These are phyloP conservation scores for Gymnopithys bicolor DNA, from an alignment of 2,797 vertebrate species.

Conservation along the genomic window DNA sequence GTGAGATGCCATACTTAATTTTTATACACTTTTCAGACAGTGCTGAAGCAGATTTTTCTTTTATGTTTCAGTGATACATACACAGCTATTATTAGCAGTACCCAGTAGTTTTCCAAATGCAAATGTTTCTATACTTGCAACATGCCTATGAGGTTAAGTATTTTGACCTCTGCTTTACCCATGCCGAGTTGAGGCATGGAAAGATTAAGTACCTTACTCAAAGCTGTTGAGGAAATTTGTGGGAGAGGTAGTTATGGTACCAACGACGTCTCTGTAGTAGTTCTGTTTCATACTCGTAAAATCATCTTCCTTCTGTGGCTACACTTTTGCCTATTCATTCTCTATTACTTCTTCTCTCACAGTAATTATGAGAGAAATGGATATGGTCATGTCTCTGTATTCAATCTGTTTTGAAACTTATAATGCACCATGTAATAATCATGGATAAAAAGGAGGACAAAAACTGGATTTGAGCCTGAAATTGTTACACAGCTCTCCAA, in stretches of 20 bases:
- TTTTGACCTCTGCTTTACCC: slow-evolving; percentile 51
- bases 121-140: slow-evolving; percentile 43
- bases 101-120: slow-evolving; percentile 8
- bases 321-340: slow-evolving; percentile 16
- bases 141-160: slow-evolving; percentile 51
- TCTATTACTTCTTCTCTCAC: slow-evolving; percentile 6
- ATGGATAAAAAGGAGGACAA: slow-evolving; percentile 12
- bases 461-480: slow-evolving; percentile 33
- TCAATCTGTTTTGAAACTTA: slow-evolving; percentile 23
- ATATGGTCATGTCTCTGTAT: slow-evolving; percentile 18
- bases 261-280: not conserved
- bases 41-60: not conserved
- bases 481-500: slow-evolving; percentile 16
- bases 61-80: not conserved
- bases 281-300: slow-evolving; percentile 14
- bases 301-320: slow-evolving; percentile 37
- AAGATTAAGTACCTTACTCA: slow-evolving; percentile 49
- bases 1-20: not conserved
- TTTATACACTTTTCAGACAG: not conserved
- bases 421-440: slow-evolving; percentile 37
- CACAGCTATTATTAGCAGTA: slow-evolving; percentile 3
- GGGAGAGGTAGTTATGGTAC: slow-evolving; percentile 40
- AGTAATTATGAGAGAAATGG: slow-evolving; percentile 33
- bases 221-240: slow-evolving; percentile 45
- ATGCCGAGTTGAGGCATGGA: slow-evolving; percentile 7